Percentiles rank a stretch among this genome's conserved stretches.
phyloP scores from a whole-genome alignment of 2,888 invertebrate species.

The Drepanosiphum platanoidis region DNA sequence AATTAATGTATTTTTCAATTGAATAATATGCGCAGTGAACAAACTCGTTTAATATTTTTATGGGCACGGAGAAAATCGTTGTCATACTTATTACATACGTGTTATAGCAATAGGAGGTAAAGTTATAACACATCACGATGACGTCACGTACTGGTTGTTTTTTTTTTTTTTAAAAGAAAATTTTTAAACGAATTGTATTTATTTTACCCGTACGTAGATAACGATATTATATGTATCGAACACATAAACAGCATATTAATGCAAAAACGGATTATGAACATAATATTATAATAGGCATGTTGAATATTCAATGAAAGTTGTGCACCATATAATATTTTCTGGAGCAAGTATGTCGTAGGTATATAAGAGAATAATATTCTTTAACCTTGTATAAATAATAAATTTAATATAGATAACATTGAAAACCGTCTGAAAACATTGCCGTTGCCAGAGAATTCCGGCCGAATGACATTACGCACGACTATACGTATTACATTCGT shows the following conservation, averaged over 20 bases:
- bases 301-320: not conserved
- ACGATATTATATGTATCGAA: not conserved
- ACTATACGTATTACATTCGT: not conserved
- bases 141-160: not conserved
- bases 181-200: not conserved
- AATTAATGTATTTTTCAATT: slow-evolving; percentile 40
- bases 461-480: not conserved
- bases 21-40: slow-evolving; percentile 19
- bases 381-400: no score
- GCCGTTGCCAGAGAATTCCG: no score
- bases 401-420: not conserved
- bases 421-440: no score
- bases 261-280: no score
- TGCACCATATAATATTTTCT: no score
- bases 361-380: no score
- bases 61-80: slow-evolving; percentile 18
- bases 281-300: not conserved
- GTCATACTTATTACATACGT: slow-evolving; percentile 19
- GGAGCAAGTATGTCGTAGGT: no score
- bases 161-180: no score
- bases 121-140: not conserved
- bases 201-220: not conserved
- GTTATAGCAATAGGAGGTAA: not conserved
- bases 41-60: slow-evolving; percentile 45
- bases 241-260: not conserved